Evolutionary conservation across 2,113 vertebrate genomes (phyloP).

Genomic region (Pedionomus torquatus): DNA sequence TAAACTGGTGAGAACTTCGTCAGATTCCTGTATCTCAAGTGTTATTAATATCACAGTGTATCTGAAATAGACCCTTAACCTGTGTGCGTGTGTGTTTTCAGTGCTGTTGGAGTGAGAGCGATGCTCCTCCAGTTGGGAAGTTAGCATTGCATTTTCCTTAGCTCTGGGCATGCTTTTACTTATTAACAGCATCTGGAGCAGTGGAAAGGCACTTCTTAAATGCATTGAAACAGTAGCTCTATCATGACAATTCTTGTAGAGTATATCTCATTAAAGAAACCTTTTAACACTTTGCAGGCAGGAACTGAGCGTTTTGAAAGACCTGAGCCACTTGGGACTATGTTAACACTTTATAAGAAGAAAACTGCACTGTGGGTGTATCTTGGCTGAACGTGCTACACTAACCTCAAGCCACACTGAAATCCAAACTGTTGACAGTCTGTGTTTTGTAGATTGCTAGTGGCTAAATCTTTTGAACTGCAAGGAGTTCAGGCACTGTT

Average conservation of each 20-base stretch:
- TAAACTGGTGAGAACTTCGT: not conserved
- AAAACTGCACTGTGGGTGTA: not conserved
- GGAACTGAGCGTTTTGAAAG: not conserved
- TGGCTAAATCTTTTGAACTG: not conserved
- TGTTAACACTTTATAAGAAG: not conserved
- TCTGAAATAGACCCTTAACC: not conserved
- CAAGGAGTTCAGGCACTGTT: not conserved
- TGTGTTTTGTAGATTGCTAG: not conserved
- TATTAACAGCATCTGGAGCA: not conserved
- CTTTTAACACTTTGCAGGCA: not conserved
- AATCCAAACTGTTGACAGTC: not conserved
- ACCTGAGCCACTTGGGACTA: not conserved
- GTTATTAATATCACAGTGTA: not conserved
- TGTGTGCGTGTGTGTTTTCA: not conserved
- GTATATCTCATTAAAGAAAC: not conserved
- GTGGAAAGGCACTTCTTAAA: not conserved
- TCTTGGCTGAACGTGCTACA: not conserved
- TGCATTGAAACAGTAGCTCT: not conserved
- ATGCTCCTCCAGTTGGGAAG: not conserved
- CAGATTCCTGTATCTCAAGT: not conserved
- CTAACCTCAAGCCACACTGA: not conserved
- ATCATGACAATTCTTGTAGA: not conserved
- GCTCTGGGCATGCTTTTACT: not conserved
- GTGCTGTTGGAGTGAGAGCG: not conserved
- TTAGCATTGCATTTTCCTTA: not conserved